Base-by-base conservation (phyloP, 1,140 invertebrate species). In the Sesamia nonagrioides region DNA sequence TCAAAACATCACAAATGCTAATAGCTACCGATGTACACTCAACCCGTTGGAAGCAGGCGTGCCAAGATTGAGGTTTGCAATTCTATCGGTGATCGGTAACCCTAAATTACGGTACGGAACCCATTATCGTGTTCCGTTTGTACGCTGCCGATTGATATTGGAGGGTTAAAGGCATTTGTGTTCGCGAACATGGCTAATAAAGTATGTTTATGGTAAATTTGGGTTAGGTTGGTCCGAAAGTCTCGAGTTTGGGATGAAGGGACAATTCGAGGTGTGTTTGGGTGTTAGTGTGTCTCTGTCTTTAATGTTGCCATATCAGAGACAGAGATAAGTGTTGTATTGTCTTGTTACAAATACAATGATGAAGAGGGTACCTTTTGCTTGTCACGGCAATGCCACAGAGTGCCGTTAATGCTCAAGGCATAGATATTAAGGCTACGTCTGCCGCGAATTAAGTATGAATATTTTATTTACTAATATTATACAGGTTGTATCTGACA, bases 61-160 rank as follows among this genome's bases (percentile, higher is more conserved):
- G 50, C 72, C 63, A 79, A 78, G 73, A 79, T 82, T 75, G 77
- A 54, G 77, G 78, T 82, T 79, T 79, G 78, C 81, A 82, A 82
- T 80, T 80, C 81, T 71, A 82, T 80, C 52, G 72, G 77, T 61
- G 73, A 84, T 84, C 68, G 74, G 45, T 35, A 58, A 66, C 54
- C 61, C 69, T 52, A 75, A 75, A 83, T 81, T 81, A 78, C 77
- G 79, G 73, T 73, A 61, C 60, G 73, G 56, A 71, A 72, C 60
- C 66, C 60, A 73, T 77, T 77, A 81, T 76, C 48, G 73, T 66
- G 71, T 79, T 74, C 77, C 77, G 60, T 74, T 79, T 79, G 77
- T 79, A 52, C 60, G 50, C 37, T 63, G 18, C 33, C 73, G 81
- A 82, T 79, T 82, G 81, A 82, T 82, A 79, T 76, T 77, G 60